Conservation (phyloP, 2,888 invertebrate species). For the Drosophila meridionalis region DNA sequence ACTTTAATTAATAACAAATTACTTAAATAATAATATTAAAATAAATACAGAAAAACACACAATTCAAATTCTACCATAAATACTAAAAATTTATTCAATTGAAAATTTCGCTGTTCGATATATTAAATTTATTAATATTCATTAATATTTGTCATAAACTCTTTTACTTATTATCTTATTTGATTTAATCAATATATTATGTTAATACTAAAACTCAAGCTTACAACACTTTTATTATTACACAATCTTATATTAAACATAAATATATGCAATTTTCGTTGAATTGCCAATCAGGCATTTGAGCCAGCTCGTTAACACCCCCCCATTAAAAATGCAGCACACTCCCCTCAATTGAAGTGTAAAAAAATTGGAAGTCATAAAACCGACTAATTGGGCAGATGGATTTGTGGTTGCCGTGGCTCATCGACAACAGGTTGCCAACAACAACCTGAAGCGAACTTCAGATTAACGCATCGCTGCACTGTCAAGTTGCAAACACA, state of each 20-base stretch:
- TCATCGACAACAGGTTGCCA: constrained; percentile 54
- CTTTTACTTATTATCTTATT: too few species aligned
- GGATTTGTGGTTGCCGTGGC: constrained; percentile 45
- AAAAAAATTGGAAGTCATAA: constrained; percentile 27
- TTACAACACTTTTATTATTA: not conserved
- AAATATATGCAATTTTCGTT: not conserved
- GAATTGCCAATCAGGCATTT: constrained; percentile 29
- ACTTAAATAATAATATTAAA: too few species aligned
- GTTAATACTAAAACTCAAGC: not conserved
- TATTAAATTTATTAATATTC: too few species aligned
- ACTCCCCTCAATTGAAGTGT: constrained; percentile 5
- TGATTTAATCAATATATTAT: not conserved
- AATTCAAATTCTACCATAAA: too few species aligned
- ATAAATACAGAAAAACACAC: too few species aligned
- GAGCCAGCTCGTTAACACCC: constrained; percentile 14
- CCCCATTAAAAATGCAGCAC: constrained; percentile 12
- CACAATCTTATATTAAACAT: not conserved
- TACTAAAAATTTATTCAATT: too few species aligned
- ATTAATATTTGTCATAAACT: too few species aligned
- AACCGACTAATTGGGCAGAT: constrained; percentile 58
- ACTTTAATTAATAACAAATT: too few species aligned
- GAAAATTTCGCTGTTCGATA: too few species aligned
- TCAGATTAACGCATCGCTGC: constrained; percentile 58
- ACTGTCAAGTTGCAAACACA: constrained; percentile 51
- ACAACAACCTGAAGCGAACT: constrained; percentile 44